A percentile compares a stretch with the other conserved stretches of the same genome.
These are phyloP conservation scores for Rhyacichthys aspro DNA, from an alignment of 2,797 vertebrate species.

Conservation along the genomic window DNA sequence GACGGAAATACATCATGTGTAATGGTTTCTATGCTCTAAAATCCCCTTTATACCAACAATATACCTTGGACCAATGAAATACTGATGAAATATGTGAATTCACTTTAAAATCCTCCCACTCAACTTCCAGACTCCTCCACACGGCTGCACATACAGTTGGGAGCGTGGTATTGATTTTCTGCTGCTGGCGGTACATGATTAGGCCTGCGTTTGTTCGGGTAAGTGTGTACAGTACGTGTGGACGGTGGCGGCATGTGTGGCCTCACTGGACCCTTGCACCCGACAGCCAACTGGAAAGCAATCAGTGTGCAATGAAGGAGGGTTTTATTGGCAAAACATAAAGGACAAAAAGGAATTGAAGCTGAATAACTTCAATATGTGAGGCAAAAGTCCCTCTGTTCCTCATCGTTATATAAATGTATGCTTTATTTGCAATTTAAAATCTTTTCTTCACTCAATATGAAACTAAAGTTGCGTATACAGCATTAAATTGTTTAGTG, in stretches of 20 bases:
- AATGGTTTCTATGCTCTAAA: too few relatives aligned
- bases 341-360: not conserved
- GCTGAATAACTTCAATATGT: not conserved
- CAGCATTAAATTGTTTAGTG: too few relatives aligned
- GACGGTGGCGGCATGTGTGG: constrained; percentile 7
- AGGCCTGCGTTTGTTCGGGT: constrained; percentile 1
- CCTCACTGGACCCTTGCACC: not conserved
- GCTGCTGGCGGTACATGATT: constrained; percentile 16
- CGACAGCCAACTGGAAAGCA: constrained; percentile 26
- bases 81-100: not conserved
- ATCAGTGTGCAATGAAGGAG: constrained; percentile 32
- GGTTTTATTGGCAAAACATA: constrained; percentile 8
- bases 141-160: constrained; percentile 1
- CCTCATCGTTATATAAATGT: too few relatives aligned
- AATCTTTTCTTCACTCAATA: too few relatives aligned
- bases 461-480: too few relatives aligned
- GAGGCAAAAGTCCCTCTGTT: not conserved
- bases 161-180: constrained; percentile 30
- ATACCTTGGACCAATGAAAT: not conserved
- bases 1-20: not conserved
- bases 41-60: too few relatives aligned
- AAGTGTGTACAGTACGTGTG: constrained; percentile 3
- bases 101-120: constrained; percentile 15
- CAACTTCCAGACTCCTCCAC: constrained; percentile 4
- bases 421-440: not conserved